These are phyloP conservation scores for Sebastes variabilis DNA, from an alignment of 2,797 vertebrate genomes.

Conservation along the genomic window DNA sequence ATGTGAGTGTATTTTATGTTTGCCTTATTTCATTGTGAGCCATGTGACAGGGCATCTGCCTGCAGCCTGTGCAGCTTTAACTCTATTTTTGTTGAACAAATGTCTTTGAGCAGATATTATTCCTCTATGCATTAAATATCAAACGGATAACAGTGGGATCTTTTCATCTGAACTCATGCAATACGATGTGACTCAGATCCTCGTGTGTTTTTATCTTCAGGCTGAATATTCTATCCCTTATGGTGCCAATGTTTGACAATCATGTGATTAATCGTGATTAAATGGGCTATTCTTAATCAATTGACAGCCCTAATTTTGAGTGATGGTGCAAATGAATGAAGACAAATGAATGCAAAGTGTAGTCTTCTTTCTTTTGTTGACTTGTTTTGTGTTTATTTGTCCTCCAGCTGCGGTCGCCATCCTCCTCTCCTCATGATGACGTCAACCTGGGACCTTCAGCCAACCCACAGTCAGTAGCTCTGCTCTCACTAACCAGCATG, in stretches of 20 bases:
- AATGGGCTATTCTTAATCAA: too few species aligned
- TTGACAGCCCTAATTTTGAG: not conserved
- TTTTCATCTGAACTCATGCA: not conserved
- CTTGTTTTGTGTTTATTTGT: not conserved
- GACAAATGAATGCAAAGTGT: not conserved
- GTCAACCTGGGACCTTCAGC: slow-evolving; percentile 97
- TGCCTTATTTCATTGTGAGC: not conserved
- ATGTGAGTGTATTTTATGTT: slow-evolving; percentile 69
- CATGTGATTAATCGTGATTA: too few species aligned
- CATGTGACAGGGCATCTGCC: not conserved
- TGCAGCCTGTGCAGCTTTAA: not conserved
- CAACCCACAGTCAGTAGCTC: slow-evolving; percentile 93
- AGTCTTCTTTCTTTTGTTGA: not conserved
- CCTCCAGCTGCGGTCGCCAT: slow-evolving; percentile 69
- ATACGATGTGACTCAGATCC: not conserved
- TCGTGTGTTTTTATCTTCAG: not conserved
- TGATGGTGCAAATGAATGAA: not conserved
- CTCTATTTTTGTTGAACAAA: not conserved
- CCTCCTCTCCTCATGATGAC: slow-evolving; percentile 76
- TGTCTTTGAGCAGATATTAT: not conserved
- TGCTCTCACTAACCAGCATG: not conserved
- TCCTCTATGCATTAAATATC: not conserved
- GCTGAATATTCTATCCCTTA: not conserved
- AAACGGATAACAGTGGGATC: not conserved
- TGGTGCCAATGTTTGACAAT: not conserved